phyloP scores from a whole-genome alignment of 2,797 vertebrate genomes.

The Glyptemys insculpta region DNA sequence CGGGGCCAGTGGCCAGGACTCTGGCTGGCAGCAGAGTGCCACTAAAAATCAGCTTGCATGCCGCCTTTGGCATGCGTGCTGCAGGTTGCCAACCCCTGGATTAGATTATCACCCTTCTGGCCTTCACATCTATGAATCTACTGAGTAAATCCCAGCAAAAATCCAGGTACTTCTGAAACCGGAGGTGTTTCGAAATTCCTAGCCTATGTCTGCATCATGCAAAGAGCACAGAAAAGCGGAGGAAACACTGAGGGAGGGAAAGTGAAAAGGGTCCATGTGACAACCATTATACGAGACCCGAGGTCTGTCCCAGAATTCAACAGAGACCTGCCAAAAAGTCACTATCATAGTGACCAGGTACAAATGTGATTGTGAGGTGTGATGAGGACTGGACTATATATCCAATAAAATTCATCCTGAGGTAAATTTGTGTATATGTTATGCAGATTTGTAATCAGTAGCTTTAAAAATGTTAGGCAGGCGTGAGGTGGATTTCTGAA shows the following conservation, averaged over 20 bases:
- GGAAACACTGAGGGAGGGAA: not conserved
- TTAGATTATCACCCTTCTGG: not conserved
- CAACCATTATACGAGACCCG: not conserved
- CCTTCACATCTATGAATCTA: not conserved
- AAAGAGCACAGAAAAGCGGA: not conserved
- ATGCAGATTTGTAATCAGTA: fast-evolving
- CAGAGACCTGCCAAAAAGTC: not conserved
- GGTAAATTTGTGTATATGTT: fast-evolving
- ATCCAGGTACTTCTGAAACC: not conserved
- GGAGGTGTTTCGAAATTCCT: not conserved
- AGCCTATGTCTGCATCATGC: not conserved
- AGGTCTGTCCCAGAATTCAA: not conserved
- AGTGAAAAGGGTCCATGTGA: not conserved
- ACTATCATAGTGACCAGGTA: not conserved
- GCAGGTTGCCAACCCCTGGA: not conserved
- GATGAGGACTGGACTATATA: fast-evolving
- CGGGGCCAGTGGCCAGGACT: too few relatives aligned
- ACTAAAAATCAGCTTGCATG: too few relatives aligned
- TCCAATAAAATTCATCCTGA: fast-evolving
- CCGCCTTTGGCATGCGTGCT: too few relatives aligned
- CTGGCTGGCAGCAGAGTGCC: too few relatives aligned
- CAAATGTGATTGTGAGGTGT: not conserved
- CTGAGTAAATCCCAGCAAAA: not conserved
- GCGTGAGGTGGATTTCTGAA: not conserved
- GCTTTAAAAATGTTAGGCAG: not conserved